Evolutionary conservation across 92 coral and sea anemone species (phyloP).

Genomic region (Desmophyllum pertusum): DNA sequence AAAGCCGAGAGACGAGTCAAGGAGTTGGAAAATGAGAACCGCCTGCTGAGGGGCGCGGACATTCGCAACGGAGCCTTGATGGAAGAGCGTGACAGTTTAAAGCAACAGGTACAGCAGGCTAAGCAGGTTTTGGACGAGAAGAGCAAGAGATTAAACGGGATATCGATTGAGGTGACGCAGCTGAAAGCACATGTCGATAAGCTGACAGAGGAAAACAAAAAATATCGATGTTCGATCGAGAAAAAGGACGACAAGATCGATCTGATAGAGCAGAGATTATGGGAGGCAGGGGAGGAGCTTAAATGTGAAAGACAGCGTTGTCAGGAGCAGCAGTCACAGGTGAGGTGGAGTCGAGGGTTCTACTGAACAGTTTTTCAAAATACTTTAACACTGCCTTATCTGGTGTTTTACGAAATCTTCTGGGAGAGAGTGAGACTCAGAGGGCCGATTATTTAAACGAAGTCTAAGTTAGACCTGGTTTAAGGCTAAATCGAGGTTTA

Average conservation of each 20-base stretch:
- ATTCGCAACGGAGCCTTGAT: conserved; percentile 36
- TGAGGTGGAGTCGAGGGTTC: neutral
- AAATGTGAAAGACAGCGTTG: conserved; percentile 20
- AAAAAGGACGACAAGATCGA: conserved; percentile 65
- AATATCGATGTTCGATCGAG: conserved; percentile 52
- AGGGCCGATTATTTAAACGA: too few species aligned
- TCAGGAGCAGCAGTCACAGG: conserved; percentile 18
- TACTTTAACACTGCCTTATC: too few species aligned
- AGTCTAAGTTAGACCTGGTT: too few species aligned
- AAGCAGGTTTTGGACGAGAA: conserved; percentile 48
- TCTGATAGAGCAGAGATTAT: conserved; percentile 56
- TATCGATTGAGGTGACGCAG: conserved; percentile 65
- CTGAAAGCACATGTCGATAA: conserved; percentile 62
- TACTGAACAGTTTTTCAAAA: neutral
- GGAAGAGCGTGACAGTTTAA: conserved; percentile 57
- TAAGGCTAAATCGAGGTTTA: too few species aligned
- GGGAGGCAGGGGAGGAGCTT: conserved; percentile 7
- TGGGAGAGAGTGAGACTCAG: too few species aligned
- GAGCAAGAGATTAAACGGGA: conserved; percentile 51
- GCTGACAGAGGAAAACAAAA: conserved; percentile 60
- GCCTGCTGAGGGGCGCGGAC: conserved; percentile 69
- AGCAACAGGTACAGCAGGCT: conserved; percentile 51
- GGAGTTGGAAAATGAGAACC: conserved; percentile 62
- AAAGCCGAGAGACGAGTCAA: conserved; percentile 63
- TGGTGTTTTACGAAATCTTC: neutral